Evolutionary conservation across 2,797 vertebrate species (phyloP).

Genomic region (Alectoris magna): DNA sequence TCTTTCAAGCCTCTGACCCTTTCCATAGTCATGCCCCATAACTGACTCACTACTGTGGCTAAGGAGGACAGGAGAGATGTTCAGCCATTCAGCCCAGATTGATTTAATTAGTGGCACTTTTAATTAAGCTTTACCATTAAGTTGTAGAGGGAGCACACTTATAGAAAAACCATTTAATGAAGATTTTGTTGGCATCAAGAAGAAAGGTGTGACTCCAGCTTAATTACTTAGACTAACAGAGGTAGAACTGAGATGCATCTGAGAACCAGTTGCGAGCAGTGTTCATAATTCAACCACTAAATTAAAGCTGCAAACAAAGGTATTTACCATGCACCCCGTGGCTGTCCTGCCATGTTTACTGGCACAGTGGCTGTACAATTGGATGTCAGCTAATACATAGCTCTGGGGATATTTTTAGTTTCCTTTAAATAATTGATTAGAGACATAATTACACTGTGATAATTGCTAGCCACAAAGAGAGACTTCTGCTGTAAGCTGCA

Average conservation of each 20-base stretch:
- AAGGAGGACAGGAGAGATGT: neutral
- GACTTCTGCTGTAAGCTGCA: neutral
- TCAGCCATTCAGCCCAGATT: neutral
- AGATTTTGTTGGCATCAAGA: neutral
- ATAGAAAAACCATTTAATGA: neutral
- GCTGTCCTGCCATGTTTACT: neutral
- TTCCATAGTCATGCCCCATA: neutral
- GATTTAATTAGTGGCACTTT: slow-evolving; percentile 14
- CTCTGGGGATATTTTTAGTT: slow-evolving; percentile 7
- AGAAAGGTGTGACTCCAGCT: slow-evolving; percentile 17
- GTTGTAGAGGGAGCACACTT: neutral
- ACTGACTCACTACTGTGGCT: neutral
- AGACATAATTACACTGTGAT: neutral
- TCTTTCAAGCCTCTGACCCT: rapidly evolving
- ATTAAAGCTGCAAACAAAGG: neutral
- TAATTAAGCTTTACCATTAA: slow-evolving; percentile 18
- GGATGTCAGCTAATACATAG: neutral
- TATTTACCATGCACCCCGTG: neutral
- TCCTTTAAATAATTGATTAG: neutral
- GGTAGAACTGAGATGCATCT: neutral
- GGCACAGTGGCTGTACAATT: neutral
- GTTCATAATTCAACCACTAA: neutral
- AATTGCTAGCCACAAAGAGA: neutral
- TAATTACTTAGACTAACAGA: slow-evolving; percentile 11
- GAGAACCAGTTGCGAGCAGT: neutral